Evolutionary conservation across 2,888 invertebrate species (phyloP), one percentile per base, ranked within the genome.

Genomic region (Agelastica alni): DNA sequence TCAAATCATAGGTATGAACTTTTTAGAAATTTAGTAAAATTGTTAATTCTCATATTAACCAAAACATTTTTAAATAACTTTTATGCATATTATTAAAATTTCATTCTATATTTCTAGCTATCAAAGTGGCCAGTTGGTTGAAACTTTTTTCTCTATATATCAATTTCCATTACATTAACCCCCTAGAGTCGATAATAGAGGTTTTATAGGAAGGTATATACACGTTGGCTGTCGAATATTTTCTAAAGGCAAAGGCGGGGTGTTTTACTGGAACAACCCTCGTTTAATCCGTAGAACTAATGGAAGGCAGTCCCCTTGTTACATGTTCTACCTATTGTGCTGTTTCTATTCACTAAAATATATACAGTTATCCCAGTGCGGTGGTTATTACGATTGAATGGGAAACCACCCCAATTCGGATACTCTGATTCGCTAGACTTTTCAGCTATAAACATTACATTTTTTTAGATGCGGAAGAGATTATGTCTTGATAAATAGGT

Each of bases 261-360:
- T 59, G 56, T 59, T 63, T 62, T 59, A 53, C 55, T 59, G 65
- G 67, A 65, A 66, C 67, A 65, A 64, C 67, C 67, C 71, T 66
- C 65, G 65, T 12, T 63, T 72, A 72, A 72, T 72, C 71, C 70
- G 66, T 47, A 17, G 65, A 66, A 67, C 71, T 73, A 73, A 72
- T 71, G 71, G 71, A 72, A 72, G 69, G 69, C 71, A 67, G 64
- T 68, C 70, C 70, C 69, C 68, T 67, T 64, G 67, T 62, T 67
- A 64, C 65, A 64, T 70, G 72, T 70, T 69, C 71, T 67, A 68
- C 68, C 71, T 68, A 72, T 73, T 73, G 72, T 75, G 71, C 71
- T 71, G 66, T 71, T n/a, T 71, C 68, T 70, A 74, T 70, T 74
- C 73, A 73, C 73, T 74, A 75, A 75, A 74, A 75, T 73, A 72